Conservation (phyloP, 2,113 vertebrate species). For the Siniperca knerii region DNA sequence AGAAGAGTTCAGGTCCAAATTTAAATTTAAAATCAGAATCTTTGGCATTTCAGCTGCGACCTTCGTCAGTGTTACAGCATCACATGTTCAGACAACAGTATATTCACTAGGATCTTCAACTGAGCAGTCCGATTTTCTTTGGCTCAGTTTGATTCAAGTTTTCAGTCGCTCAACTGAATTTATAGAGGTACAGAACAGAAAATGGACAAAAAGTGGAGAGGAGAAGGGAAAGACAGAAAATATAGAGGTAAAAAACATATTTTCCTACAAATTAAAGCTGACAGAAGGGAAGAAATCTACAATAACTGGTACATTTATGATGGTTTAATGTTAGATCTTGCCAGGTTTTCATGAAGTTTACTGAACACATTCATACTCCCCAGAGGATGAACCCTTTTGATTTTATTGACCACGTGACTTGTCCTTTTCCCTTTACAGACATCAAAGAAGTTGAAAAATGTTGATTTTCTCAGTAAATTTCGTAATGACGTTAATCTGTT, state of each 20-base stretch:
- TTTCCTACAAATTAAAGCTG: neutral
- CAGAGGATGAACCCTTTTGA: neutral
- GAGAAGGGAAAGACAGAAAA: neutral
- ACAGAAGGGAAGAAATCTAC: neutral
- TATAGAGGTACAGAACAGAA: neutral
- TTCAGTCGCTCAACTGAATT: neutral
- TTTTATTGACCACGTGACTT: neutral
- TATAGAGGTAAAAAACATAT: neutral
- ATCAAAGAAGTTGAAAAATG: neutral
- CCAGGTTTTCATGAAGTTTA: too few species aligned
- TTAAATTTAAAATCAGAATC: conserved; percentile 33
- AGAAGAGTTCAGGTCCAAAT: conserved; percentile 5
- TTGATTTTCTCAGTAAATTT: neutral
- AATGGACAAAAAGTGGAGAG: neutral
- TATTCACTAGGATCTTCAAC: neutral
- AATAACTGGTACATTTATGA: neutral
- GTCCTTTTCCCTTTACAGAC: neutral
- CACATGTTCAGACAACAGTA: neutral
- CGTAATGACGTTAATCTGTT: neutral
- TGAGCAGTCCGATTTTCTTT: neutral
- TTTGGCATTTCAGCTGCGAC: conserved; percentile 2
- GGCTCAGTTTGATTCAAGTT: neutral
- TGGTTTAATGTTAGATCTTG: neutral
- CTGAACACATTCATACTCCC: neutral
- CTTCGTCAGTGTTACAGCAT: neutral